Evolutionary conservation across 2,113 vertebrate genomes (phyloP).

Genomic region (Myxocyprinus asiaticus): DNA sequence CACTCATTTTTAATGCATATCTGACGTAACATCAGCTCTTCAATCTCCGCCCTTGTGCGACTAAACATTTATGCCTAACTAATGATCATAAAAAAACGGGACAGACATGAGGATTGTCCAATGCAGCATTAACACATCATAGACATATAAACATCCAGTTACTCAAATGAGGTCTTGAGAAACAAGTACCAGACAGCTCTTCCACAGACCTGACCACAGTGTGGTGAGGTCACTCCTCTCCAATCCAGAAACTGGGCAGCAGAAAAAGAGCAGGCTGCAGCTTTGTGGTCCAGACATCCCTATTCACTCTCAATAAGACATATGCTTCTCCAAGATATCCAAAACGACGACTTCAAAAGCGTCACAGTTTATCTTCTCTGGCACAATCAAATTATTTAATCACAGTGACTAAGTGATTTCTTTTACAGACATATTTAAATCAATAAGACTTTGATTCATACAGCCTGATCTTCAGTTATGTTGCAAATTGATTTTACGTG

Average conservation of each 20-base stretch:
- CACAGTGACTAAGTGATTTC: too few relatives aligned
- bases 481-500: too few relatives aligned
- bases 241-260: slow-evolving; percentile 55
- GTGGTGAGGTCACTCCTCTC: slow-evolving; percentile 50
- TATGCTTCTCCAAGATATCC: background rate
- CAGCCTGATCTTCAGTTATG: too few relatives aligned
- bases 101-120: slow-evolving; percentile 6
- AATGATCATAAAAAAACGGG: background rate
- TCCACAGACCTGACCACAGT: slow-evolving; percentile 51
- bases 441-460: slow-evolving; percentile 11
- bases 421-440: background rate
- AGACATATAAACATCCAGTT: background rate
- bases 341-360: background rate
- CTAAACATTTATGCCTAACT: background rate
- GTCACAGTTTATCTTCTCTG: background rate
- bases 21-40: background rate
- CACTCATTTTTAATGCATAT: background rate
- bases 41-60: background rate
- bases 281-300: slow-evolving; percentile 42
- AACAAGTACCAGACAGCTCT: slow-evolving; percentile 42
- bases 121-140: slow-evolving; percentile 29
- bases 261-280: slow-evolving; percentile 45
- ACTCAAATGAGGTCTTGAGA: slow-evolving; percentile 48
- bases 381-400: background rate
- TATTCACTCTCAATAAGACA: background rate